phyloP scores from a whole-genome alignment of 2,888 invertebrate species.

The Labia minor region DNA sequence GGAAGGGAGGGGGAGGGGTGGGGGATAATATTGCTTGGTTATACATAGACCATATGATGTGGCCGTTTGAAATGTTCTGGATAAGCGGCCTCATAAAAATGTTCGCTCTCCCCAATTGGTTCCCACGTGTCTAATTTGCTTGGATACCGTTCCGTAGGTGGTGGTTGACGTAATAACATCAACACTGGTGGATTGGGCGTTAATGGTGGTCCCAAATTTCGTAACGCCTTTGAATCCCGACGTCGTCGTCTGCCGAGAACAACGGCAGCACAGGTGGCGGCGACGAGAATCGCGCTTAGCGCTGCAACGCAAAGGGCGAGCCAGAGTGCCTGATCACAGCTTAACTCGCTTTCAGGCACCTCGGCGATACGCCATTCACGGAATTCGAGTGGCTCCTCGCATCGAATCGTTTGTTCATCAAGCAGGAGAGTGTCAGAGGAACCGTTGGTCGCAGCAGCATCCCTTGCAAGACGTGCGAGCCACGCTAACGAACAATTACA shows the following conservation, averaged over 20 bases:
- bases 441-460: background rate
- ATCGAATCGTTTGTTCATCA: conserved; percentile 47
- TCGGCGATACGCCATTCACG: conserved; percentile 43
- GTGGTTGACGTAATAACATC: background rate
- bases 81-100: background rate
- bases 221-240: conserved; percentile 23
- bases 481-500: conserved; percentile 81
- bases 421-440: conserved; percentile 16
- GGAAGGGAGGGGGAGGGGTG: no score
- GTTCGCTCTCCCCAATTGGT: background rate
- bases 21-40: background rate
- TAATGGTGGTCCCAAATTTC: background rate
- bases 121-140: background rate
- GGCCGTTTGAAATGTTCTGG: background rate
- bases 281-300: conserved; percentile 35
- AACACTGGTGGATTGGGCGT: conserved; percentile 15
- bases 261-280: conserved; percentile 35
- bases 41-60: conserved; percentile 1
- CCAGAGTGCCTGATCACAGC: conserved; percentile 35
- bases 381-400: conserved; percentile 47
- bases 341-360: conserved; percentile 43
- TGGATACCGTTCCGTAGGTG: conserved; percentile 21
- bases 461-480: conserved; percentile 58
- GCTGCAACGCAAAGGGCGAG: conserved; percentile 35
- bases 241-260: conserved; percentile 34